Evolutionary conservation across 2,888 invertebrate species (phyloP).

Genomic region (Drosophila percnosoma): DNA sequence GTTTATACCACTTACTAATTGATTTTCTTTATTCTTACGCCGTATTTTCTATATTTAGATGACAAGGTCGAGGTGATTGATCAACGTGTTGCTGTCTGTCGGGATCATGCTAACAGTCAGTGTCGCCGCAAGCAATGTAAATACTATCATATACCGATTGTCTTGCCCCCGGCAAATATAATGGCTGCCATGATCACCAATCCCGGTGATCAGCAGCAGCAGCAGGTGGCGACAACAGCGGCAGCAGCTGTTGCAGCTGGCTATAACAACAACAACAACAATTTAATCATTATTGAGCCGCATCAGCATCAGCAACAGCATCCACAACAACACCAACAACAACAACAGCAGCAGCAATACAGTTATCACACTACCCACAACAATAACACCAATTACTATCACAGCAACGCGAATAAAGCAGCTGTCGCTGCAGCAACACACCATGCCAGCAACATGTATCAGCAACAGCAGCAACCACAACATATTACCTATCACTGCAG

Average conservation of each 20-base stretch:
- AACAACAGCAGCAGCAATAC: slow-evolving; percentile 67
- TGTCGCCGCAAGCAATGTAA: slow-evolving; percentile 97
- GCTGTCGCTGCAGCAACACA: slow-evolving; percentile 37
- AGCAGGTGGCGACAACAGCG: slow-evolving; percentile 44
- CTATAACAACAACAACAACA: slow-evolving; percentile 70
- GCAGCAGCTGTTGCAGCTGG: slow-evolving; percentile 82
- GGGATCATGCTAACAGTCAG: slow-evolving; percentile 97
- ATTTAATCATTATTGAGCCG: slow-evolving; percentile 81
- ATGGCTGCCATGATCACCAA: slow-evolving; percentile 87
- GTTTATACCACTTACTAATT: slow-evolving; percentile 16
- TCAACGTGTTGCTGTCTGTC: slow-evolving; percentile 97
- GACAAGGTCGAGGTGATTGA: slow-evolving; percentile 97
- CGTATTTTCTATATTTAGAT: slow-evolving; percentile 87
- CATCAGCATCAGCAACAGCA: slow-evolving; percentile 78
- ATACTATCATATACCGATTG: slow-evolving; percentile 98
- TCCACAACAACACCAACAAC: slow-evolving; percentile 71
- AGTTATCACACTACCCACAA: slow-evolving; percentile 59
- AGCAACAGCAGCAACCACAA: slow-evolving; percentile 46
- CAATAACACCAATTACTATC: slow-evolving; percentile 45
- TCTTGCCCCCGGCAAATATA: slow-evolving; percentile 92
- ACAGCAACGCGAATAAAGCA: slow-evolving; percentile 50
- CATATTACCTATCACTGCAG: slow-evolving; percentile 75
- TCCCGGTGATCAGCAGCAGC: slow-evolving; percentile 71
- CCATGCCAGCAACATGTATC: slow-evolving; percentile 67
- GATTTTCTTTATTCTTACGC: neutral